These are phyloP conservation scores for Petromus typicus DNA, from an alignment of 2,113 vertebrate species.

Conservation along the genomic window DNA sequence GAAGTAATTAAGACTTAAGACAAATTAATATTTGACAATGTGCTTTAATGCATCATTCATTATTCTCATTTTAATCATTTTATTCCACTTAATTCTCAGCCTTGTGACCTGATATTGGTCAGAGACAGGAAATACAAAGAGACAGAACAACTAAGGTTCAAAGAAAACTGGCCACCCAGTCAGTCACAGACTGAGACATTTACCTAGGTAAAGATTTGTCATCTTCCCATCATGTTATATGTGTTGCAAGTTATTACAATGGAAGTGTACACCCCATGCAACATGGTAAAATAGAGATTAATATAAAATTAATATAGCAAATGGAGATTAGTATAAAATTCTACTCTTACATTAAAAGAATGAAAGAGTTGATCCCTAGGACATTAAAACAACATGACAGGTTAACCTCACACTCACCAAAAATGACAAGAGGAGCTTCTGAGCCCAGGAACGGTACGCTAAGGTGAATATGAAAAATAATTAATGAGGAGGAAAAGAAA, in stretches of 20 bases:
- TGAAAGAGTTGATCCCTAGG: not conserved
- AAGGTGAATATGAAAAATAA: not conserved
- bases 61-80: not conserved
- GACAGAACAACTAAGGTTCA: not conserved
- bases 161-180: not conserved
- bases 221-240: not conserved
- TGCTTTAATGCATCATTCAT: not conserved
- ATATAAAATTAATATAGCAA: not conserved
- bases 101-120: not conserved
- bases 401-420: not conserved
- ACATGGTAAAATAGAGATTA: not conserved
- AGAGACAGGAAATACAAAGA: no score
- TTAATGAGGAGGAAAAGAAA: not conserved
- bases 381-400: not conserved
- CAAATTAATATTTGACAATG: not conserved
- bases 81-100: not conserved
- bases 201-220: not conserved
- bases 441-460: not conserved
- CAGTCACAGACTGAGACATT: not conserved
- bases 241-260: not conserved
- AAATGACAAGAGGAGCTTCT: not conserved
- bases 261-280: not conserved
- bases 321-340: not conserved
- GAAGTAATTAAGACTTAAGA: not conserved
- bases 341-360: not conserved